Percentiles rank a stretch among this genome's conserved stretches.
Evolutionary conservation across 2,888 invertebrate genomes (phyloP).

Genomic region (Drosophila eohydei): DNA sequence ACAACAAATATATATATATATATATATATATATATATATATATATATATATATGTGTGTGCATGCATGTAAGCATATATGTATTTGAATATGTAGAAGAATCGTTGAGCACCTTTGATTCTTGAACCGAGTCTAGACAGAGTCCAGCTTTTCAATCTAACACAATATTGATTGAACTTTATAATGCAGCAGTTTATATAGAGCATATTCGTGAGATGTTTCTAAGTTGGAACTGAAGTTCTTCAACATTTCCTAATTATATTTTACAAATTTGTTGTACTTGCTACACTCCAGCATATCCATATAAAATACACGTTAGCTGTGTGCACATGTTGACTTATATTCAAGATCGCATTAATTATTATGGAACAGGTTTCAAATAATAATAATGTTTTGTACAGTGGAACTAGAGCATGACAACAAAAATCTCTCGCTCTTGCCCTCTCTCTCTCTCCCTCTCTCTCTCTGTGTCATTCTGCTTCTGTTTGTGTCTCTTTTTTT

Average conservation of each 20-base stretch:
- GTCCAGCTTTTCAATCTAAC: background rate
- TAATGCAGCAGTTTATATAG: background rate
- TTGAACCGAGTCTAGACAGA: constrained; percentile 1
- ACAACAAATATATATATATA: no score
- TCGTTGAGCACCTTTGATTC: constrained; percentile 17
- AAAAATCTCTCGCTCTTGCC: background rate
- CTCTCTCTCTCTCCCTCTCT: background rate
- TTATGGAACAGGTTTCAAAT: constrained; percentile 44
- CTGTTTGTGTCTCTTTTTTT: constrained; percentile 3
- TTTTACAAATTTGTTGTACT: background rate
- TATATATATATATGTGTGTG: background rate
- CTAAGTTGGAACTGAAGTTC: constrained; percentile 1
- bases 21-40: background rate
- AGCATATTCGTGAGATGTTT: background rate
- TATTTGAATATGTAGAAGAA: constrained; percentile 1
- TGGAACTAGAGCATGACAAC: constrained; percentile 33
- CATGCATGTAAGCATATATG: background rate
- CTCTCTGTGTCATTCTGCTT: background rate
- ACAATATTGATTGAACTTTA: background rate
- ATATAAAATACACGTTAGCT: constrained; percentile 11
- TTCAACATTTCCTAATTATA: constrained; percentile 1
- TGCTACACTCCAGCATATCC: background rate
- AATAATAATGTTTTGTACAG: constrained; percentile 60
- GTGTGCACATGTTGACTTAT: constrained; percentile 30
- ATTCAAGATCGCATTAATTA: constrained; percentile 29